Conservation (phyloP, 2,888 invertebrate genomes). For the Yponomeuta cagnagella region DNA sequence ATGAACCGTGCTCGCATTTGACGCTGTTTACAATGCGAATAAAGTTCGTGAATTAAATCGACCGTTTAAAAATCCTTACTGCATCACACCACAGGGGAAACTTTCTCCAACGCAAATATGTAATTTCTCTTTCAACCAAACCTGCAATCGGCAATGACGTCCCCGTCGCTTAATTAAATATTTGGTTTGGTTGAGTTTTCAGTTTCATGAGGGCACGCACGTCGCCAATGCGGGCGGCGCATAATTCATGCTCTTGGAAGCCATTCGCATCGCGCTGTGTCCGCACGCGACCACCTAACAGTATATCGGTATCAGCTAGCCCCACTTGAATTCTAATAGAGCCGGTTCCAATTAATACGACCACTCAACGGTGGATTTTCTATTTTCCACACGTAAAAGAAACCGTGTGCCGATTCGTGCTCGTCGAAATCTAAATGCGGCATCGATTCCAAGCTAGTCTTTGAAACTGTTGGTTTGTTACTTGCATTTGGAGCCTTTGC, state of each 20-base stretch:
- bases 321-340: conserved; percentile 65
- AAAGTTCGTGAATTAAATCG: neutral
- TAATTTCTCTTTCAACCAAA: conserved; percentile 47
- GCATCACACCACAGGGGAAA: conserved; percentile 30
- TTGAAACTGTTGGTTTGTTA: neutral
- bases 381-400: conserved; percentile 76
- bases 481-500: neutral
- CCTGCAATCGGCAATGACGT: conserved; percentile 26
- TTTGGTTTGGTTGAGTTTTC: conserved; percentile 20
- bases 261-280: conserved; percentile 59
- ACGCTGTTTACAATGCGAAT: neutral
- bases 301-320: conserved; percentile 54
- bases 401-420: conserved; percentile 58
- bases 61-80: neutral
- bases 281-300: conserved; percentile 66
- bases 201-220: conserved; percentile 20
- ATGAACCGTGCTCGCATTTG: neutral
- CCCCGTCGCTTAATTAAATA: conserved; percentile 33
- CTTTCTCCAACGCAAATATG: conserved; percentile 35
- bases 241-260: conserved; percentile 18
- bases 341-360: conserved; percentile 66
- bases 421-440: conserved; percentile 63
- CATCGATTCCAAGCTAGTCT: conserved; percentile 22
- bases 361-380: conserved; percentile 75
- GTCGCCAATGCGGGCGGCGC: conserved; percentile 11